phyloP scores from a whole-genome alignment of 2,797 vertebrate species.

The Champsocephalus gunnari region DNA sequence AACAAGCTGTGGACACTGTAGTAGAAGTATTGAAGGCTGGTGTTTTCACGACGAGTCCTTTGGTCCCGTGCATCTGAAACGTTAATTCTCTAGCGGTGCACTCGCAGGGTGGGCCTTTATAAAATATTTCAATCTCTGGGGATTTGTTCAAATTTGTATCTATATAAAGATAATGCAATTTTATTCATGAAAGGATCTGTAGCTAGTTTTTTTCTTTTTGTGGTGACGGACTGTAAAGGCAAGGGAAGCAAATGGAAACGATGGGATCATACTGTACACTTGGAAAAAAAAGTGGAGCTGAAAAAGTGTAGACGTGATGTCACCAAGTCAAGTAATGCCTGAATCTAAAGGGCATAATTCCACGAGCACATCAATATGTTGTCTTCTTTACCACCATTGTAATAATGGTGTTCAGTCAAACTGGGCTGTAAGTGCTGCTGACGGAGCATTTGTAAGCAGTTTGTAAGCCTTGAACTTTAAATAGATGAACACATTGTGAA shows the following conservation, averaged over 20 bases:
- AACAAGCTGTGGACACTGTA: conserved; percentile 46
- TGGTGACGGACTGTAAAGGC: conserved; percentile 61
- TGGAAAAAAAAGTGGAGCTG: conserved; percentile 42
- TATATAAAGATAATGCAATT: conserved; percentile 82
- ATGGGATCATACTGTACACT: conserved; percentile 74
- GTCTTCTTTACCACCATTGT: conserved; percentile 69
- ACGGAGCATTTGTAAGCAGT: conserved; percentile 57
- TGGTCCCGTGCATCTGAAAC: conserved; percentile 62
- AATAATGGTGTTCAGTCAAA: conserved; percentile 66
- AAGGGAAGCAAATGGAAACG: conserved; percentile 64
- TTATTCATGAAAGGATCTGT: conserved; percentile 74
- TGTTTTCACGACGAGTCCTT: conserved; percentile 42
- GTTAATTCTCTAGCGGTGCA: conserved; percentile 60
- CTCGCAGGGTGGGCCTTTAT: conserved; percentile 65
- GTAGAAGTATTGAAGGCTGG: conserved; percentile 40
- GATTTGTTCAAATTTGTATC: conserved; percentile 84
- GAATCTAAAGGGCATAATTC: conserved; percentile 70
- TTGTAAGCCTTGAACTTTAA: conserved; percentile 58
- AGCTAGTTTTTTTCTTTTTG: conserved; percentile 67
- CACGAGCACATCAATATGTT: conserved; percentile 69
- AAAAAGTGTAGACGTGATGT: conserved; percentile 62
- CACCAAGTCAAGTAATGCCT: conserved; percentile 71
- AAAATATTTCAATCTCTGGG: conserved; percentile 79
- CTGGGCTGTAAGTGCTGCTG: conserved; percentile 59
- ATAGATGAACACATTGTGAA: conserved; percentile 45